A percentile compares a stretch with the other conserved stretches of the same genome.
These are phyloP conservation scores for Pristionchus fissidentatus DNA, from an alignment of 2,888 invertebrate species.

Conservation along the genomic window DNA sequence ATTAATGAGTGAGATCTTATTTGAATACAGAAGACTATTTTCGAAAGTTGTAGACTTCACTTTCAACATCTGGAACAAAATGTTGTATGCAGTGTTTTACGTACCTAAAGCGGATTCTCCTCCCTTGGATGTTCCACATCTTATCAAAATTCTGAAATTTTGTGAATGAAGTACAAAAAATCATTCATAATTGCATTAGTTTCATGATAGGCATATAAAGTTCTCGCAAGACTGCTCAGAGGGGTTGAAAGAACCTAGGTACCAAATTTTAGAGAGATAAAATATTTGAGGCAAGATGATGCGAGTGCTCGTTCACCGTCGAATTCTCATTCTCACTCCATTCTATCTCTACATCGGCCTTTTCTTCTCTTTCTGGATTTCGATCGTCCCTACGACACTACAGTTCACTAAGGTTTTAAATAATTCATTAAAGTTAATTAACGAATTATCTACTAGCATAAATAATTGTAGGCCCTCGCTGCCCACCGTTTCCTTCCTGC, in stretches of 20 bases:
- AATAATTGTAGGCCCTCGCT: neutral
- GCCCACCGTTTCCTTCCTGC: neutral
- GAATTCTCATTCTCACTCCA: constrained; percentile 28
- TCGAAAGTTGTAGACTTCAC: too few relatives aligned
- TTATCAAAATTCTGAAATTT: too few relatives aligned
- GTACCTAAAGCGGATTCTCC: neutral
- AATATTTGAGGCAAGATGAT: constrained; percentile 5
- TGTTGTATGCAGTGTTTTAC: too few relatives aligned
- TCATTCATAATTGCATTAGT: neutral
- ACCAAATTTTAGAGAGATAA: neutral
- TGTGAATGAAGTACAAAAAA: neutral
- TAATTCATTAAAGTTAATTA: neutral
- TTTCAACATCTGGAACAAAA: too few relatives aligned
- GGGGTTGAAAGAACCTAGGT: too few relatives aligned
- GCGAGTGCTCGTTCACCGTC: neutral
- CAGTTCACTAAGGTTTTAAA: constrained; percentile 38
- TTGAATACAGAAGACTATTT: too few relatives aligned
- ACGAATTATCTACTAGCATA: neutral
- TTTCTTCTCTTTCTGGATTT: constrained; percentile 29
- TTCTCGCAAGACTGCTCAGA: too few relatives aligned
- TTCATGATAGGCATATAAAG: too few relatives aligned
- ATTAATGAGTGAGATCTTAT: neutral
- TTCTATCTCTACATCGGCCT: constrained; percentile 40
- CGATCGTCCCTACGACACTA: constrained; percentile 23
- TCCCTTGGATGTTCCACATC: too few relatives aligned